Evolutionary conservation across 2,888 invertebrate genomes (phyloP), one percentile per base, ranked within the genome.

Genomic region (Agapostemon virescens): DNA sequence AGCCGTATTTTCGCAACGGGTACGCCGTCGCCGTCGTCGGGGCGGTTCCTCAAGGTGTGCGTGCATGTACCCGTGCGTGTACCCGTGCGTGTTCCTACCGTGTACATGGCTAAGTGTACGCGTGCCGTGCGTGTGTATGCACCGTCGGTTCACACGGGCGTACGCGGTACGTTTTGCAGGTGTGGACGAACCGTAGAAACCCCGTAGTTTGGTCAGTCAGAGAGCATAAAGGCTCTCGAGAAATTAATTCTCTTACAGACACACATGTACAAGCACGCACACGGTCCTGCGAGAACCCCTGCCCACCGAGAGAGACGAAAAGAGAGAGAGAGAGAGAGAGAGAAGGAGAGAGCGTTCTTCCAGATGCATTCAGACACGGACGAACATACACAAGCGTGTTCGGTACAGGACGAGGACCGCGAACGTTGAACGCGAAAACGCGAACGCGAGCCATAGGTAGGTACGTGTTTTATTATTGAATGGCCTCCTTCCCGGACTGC

Each of bases 401-500:
- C n/a, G 61, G 61, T 2, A 23, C 26, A 55, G 15, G 26, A 23
- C 2, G 55, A 55, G 45, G 58, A 61, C 58, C 73, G 20, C 61
- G 61, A 61, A 61, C 61, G 45, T 26, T 49, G 67, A 67, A 81
- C 67, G 81, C 85, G 81, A 82, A 84, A 71, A 66, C 83, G 86
- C 82, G 81, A 77, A 74, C 77, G 86, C 81, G 82, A 78, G 72
- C 74, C 83, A 81, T 79, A 84, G 83, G 84, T 81, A 68, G 86
- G 85, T 89, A 87, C 89, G 89, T 90, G 90, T 92, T 92, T 92
- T 92, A 92, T 91, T 92, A 92, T 92, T 91, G 91, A 92, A 92
- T 90, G 89, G 89, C 88, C 88, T 90, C 88, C 90, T 90, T 90
- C 88, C 89, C 78, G 76, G 88, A 82, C 90, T 91, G 88, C 90